These are phyloP conservation scores for Ctena decussata DNA, from an alignment of 2,888 invertebrate genomes.

Conservation along the genomic window DNA sequence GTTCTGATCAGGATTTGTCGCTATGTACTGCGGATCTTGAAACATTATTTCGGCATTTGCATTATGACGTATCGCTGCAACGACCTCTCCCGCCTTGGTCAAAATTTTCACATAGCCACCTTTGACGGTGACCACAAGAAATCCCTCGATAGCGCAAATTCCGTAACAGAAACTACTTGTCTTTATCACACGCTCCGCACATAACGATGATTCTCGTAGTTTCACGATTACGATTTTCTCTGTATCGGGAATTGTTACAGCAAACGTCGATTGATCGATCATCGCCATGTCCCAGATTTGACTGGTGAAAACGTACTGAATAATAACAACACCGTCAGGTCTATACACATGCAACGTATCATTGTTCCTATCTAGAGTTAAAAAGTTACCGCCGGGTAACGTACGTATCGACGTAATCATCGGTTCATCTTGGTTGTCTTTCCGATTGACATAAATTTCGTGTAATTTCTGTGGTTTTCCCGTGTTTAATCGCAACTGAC, in stretches of 20 bases:
- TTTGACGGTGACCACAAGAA: constrained; percentile 59
- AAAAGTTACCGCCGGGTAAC: constrained; percentile 47
- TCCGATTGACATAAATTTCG: constrained; percentile 53
- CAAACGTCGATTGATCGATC: constrained; percentile 46
- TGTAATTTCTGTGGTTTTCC: constrained; percentile 43
- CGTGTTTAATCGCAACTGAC: neutral
- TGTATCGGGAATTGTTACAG: constrained; percentile 61
- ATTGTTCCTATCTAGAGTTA: constrained; percentile 60
- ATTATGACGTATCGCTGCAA: constrained; percentile 58
- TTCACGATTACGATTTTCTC: constrained; percentile 62
- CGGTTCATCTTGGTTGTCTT: constrained; percentile 55
- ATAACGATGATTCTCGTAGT: constrained; percentile 50
- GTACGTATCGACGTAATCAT: constrained; percentile 60
- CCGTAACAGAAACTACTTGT: constrained; percentile 60
- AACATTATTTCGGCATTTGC: constrained; percentile 52
- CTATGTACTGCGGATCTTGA: constrained; percentile 58
- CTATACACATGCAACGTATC: constrained; percentile 56
- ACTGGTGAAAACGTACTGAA: constrained; percentile 62
- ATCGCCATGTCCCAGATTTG: constrained; percentile 65
- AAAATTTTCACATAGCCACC: constrained; percentile 62
- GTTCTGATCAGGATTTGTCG: constrained; percentile 54
- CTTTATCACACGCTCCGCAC: constrained; percentile 58
- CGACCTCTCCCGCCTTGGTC: constrained; percentile 60
- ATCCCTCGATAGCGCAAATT: constrained; percentile 53
- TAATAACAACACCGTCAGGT: constrained; percentile 49